Base-by-base conservation (phyloP, 2,113 vertebrate genomes). In the Xyliphius kryptos region DNA sequence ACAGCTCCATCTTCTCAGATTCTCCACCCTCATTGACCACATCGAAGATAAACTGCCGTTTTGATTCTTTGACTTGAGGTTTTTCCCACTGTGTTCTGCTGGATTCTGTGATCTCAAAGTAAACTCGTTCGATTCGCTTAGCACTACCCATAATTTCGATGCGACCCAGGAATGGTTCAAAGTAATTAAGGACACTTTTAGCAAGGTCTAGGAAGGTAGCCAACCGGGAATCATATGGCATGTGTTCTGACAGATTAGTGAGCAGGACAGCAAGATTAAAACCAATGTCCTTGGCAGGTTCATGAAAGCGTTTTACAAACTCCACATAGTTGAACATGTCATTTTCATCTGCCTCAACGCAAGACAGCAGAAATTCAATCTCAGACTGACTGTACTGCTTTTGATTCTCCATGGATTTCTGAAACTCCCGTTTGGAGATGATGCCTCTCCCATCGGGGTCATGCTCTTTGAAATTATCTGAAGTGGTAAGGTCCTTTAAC, bases 1-100 rank as follows among this genome's bases (percentile, higher is more conserved):
- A 98, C 6, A 98, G 86, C 44, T 98, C 96, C 96, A 98, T 98
- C 83, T 98, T 98, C 73, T 98, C 96, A n/a, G 94, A 94, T 70
- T 98, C 96, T 8, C 95, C 96, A 0, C 96, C n/a, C n/a, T n/a
- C n/a, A n/a, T n/a, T n/a, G n/a, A n/a, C n/a, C n/a, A n/a, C n/a
- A n/a, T n/a, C n/a, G n/a, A n/a, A n/a, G n/a, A n/a, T n/a, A n/a
- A n/a, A n/a, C n/a, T n/a, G n/a, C n/a, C n/a, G n/a, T n/a, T 98
- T 98, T 0, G 96, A 98, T 82, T 97, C 96, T 57, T 97, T 97
- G 68, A 98, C 95, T 74, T 98, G 96, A 10, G 96, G 96, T 74
- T 98, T 98, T 68, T 98, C 96, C 96, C 96, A 98, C 66, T 98
- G 96, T 37, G 89, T 97, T 15, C 95, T 87, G 58, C 96, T 98